These are phyloP conservation scores for Andrena camellia DNA, from an alignment of 2,888 invertebrate species.

Conservation along the genomic window DNA sequence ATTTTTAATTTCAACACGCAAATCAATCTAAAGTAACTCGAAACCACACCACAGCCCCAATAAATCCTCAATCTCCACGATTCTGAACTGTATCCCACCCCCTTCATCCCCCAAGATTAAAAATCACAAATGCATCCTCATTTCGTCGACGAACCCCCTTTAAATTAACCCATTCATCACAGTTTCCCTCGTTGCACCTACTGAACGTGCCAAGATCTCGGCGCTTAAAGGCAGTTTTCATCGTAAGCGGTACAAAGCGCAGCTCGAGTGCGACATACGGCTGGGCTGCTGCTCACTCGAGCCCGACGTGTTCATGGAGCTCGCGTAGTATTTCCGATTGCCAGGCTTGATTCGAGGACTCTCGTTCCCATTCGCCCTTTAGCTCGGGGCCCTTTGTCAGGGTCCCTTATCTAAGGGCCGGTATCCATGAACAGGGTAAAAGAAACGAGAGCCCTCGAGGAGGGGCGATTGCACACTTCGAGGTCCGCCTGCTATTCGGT, in stretches of 20 bases:
- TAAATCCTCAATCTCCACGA: too few species aligned
- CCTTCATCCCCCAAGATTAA: neutral
- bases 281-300: constrained; percentile 47
- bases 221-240: constrained; percentile 39
- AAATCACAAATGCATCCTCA: neutral
- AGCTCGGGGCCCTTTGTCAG: constrained; percentile 56
- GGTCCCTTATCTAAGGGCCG: constrained; percentile 36
- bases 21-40: too few species aligned
- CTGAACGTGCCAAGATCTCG: neutral
- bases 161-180: neutral
- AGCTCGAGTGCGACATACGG: constrained; percentile 54
- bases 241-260: constrained; percentile 43
- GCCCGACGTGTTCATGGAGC: constrained; percentile 15
- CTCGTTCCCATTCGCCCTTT: constrained; percentile 52
- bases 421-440: constrained; percentile 47
- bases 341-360: constrained; percentile 57
- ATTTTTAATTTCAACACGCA: too few species aligned
- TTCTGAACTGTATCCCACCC: neutral
- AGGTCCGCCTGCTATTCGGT: constrained; percentile 57
- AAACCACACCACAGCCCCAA: too few species aligned
- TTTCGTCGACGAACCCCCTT: neutral
- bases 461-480: constrained; percentile 70
- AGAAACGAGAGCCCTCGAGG: constrained; percentile 66
- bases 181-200: neutral
- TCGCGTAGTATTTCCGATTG: constrained; percentile 60